Evolutionary conservation across 2,797 vertebrate genomes (phyloP).

Genomic region (Premnoplex brunnescens): DNA sequence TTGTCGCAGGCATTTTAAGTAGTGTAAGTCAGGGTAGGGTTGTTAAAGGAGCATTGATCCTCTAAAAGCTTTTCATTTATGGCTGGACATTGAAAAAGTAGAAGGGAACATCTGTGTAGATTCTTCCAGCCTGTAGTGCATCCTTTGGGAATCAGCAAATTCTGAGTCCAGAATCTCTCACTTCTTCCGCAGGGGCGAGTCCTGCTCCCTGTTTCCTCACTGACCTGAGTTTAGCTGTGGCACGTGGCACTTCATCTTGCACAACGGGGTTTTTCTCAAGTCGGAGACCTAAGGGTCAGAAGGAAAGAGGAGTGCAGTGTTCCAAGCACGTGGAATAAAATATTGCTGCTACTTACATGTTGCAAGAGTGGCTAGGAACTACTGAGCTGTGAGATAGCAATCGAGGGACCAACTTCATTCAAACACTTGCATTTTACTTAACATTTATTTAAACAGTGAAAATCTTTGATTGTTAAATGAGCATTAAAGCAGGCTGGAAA

Average conservation of each 20-base stretch:
- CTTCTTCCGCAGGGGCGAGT: not conserved
- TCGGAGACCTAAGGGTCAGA: not conserved
- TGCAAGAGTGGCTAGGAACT: not conserved
- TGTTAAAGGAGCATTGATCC: not conserved
- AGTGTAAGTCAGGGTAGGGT: not conserved
- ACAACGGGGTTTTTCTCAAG: not conserved
- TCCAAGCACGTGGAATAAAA: not conserved
- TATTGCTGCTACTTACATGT: not conserved
- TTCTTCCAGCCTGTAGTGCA: not conserved
- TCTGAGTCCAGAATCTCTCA: not conserved
- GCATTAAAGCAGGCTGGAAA: slow-evolving; percentile 35
- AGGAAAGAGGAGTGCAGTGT: not conserved
- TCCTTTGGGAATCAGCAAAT: not conserved
- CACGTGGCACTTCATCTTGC: not conserved
- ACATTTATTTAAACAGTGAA: slow-evolving; percentile 31
- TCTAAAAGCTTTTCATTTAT: not conserved
- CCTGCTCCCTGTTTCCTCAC: not conserved
- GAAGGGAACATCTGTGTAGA: not conserved
- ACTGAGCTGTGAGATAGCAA: not conserved
- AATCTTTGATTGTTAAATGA: slow-evolving; percentile 49
- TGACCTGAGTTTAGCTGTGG: not conserved
- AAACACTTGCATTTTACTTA: slow-evolving; percentile 43
- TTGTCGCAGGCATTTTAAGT: not conserved
- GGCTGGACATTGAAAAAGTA: not conserved
- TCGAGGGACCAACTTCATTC: not conserved